Percentiles rank a stretch among this genome's conserved stretches.
phyloP scores from a whole-genome alignment of 2,113 vertebrate species.

The Paradisaea rubra region DNA sequence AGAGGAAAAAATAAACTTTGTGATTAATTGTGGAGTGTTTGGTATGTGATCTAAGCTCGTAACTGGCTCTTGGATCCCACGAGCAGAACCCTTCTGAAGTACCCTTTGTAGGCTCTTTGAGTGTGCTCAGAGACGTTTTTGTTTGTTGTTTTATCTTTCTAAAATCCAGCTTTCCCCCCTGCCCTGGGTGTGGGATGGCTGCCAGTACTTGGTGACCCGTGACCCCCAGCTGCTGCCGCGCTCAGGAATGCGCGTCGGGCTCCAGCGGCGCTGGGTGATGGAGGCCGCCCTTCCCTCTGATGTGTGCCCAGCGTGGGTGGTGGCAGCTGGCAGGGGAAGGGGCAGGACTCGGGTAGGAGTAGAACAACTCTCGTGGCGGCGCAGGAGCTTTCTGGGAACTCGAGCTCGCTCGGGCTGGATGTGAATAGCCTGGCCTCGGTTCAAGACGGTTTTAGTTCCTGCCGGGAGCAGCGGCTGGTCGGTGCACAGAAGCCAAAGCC shows the following conservation, averaged over 20 bases:
- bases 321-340: not conserved
- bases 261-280: not conserved
- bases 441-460: not conserved
- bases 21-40: not conserved
- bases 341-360: not conserved
- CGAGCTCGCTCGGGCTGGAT: not conserved
- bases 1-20: not conserved
- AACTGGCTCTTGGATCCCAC: not conserved
- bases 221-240: not conserved
- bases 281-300: not conserved
- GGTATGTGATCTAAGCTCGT: not conserved
- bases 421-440: not conserved
- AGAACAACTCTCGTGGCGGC: not conserved
- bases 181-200: not conserved
- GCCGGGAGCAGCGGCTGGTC: constrained; percentile 18
- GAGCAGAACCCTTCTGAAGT: not conserved
- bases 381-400: not conserved
- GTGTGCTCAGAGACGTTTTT: not conserved
- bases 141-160: not conserved
- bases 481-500: not conserved
- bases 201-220: not conserved
- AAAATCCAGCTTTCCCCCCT: not conserved
- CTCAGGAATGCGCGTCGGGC: not conserved
- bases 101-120: not conserved
- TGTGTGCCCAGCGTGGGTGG: not conserved